Evolutionary conservation across 2,797 vertebrate genomes (phyloP).

Genomic region (Cygnus olor): DNA sequence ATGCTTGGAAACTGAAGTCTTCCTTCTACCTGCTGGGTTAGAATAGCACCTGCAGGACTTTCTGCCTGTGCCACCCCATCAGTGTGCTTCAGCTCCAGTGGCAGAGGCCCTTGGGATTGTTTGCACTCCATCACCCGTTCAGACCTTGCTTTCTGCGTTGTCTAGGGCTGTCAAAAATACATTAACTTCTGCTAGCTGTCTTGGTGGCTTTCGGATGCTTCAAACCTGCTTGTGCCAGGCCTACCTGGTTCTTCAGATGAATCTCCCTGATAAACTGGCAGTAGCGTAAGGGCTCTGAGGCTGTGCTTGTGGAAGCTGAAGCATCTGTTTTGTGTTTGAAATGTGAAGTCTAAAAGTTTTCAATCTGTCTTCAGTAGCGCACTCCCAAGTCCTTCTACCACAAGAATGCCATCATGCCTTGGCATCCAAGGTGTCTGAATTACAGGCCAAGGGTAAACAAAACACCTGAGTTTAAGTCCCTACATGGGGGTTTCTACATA

Average conservation of each 20-base stretch:
- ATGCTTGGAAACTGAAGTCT: neutral
- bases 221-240: neutral
- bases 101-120: fast-evolving
- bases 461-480: neutral
- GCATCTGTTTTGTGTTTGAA: neutral
- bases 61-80: neutral
- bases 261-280: neutral
- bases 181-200: neutral
- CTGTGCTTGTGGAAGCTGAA: neutral
- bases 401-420: neutral
- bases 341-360: fast-evolving
- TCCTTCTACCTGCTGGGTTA: neutral
- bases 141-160: neutral
- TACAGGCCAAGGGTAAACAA: neutral
- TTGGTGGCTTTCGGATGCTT: neutral
- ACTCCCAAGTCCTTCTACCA: fast-evolving
- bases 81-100: neutral
- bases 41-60: neutral
- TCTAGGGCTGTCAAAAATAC: neutral
- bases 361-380: neutral
- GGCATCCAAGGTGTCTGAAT: neutral
- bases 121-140: neutral
- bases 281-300: neutral
- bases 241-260: neutral
- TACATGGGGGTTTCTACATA: neutral